A percentile compares a stretch with the other conserved stretches of the same genome.
Conservation (phyloP, 2,797 vertebrate species). For the Argentina silus region DNA sequence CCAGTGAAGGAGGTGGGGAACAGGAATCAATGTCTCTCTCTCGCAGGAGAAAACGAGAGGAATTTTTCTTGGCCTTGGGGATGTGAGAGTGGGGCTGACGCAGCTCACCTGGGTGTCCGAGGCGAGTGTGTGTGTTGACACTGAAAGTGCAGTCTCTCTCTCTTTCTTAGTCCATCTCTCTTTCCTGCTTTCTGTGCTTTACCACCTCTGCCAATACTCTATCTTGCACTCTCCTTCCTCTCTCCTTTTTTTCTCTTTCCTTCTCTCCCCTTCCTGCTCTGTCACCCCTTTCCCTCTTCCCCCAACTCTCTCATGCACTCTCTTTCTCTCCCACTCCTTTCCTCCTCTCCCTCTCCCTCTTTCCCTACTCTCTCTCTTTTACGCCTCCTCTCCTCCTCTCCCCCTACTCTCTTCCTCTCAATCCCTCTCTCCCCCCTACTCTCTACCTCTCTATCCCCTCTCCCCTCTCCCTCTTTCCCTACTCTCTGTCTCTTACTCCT, state of each 20-base stretch:
- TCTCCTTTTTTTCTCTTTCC: not conserved
- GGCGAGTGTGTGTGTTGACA: not conserved
- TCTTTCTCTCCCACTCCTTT: conserved; percentile 6
- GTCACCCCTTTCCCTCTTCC: not conserved
- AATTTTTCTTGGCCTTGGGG: too few species aligned
- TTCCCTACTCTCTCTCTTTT: not conserved
- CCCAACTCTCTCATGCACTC: not conserved
- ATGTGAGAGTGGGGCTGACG: conserved; percentile 28
- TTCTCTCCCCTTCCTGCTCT: not conserved
- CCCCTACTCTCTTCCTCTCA: not conserved
- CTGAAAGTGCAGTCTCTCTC: conserved; percentile 3
- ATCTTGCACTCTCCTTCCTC: not conserved
- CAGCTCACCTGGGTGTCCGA: conserved; percentile 14
- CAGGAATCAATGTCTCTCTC: conserved; percentile 52
- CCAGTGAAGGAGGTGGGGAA: conserved; percentile 3
- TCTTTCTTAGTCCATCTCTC: not conserved
- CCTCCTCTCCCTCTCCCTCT: not conserved
- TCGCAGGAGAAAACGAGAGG: conserved; percentile 7
- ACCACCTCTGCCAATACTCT: not conserved
- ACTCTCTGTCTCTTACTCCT: not conserved
- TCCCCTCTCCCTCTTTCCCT: not conserved
- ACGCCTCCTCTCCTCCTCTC: not conserved
- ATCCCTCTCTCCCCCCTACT: conserved; percentile 17
- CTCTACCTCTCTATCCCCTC: conserved; percentile 12
- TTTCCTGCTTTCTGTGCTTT: not conserved